Base-by-base conservation (phyloP, 2,888 invertebrate species). In the Sphaerophoria taeniata region DNA sequence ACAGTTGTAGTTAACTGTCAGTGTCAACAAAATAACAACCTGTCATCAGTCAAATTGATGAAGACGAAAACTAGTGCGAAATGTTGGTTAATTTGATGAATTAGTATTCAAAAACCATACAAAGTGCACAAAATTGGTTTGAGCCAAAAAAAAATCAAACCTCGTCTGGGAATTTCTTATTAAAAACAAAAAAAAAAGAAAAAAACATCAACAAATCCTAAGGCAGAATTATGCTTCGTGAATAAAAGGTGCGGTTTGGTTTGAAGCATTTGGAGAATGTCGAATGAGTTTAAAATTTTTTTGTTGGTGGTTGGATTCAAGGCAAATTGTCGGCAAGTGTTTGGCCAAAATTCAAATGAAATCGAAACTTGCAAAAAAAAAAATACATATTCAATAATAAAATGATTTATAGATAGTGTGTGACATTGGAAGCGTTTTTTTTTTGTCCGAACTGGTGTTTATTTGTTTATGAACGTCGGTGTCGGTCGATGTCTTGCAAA, bases 301-400 rank as follows among this genome's bases (percentile, higher is more conserved):
- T 36, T 36, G 9, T 12, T n/a, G 9, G 45, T 16, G 31, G 9
- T 63, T 43, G n/a, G 7, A 43, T 56, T 47, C 71, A 71, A 78
- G 56, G 55, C 36, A 43, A 73, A n/a, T 47, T 16, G 63, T 56
- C 61, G 76, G 43, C 33, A 47, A 24, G 33, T 47, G 63, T 24
- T 55, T 51, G 9, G 56, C 56, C 61, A 43, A 58, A 74, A 39
- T 53, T 71, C 45, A 81, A 76, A 72, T 33, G 67, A 60, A 76
- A 67, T 49, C 56, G 58, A 71, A 65, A 12, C 34, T 53, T 34
- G 61, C 11, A 33, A 55, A 12, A 14, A 14, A 34, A 4, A 43
- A 33, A 33, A 31, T 34, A 24, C n/a, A 53, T 31, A 34, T 2
- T 9, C 24, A 34, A 63, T 14, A 34, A 4, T 36, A 65, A 65